Percentiles rank a stretch among this genome's conserved stretches.
Evolutionary conservation across 1,140 invertebrate species (phyloP).

Genomic region (Eriocheir sinensis): DNA sequence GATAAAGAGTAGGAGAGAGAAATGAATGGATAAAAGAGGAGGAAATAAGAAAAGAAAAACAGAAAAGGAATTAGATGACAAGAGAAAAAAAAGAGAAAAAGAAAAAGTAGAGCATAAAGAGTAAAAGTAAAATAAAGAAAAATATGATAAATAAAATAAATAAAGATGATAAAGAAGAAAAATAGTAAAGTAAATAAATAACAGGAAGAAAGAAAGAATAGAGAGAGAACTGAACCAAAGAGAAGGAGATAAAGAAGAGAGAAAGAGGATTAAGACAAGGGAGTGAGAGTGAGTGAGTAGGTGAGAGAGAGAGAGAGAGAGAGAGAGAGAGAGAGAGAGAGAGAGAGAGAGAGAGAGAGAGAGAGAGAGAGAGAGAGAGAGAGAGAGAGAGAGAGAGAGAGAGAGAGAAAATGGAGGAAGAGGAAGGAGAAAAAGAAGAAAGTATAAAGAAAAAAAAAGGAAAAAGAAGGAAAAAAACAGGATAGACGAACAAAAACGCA

Average conservation of each 20-base stretch:
- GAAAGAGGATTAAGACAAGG: not conserved
- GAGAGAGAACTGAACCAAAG: too few relatives aligned
- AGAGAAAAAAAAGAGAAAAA: not conserved
- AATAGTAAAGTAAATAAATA: not conserved
- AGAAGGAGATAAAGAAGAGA: too few relatives aligned
- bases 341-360: not conserved
- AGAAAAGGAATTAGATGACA: not conserved
- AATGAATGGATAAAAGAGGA: too few relatives aligned
- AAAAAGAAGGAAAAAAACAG: not conserved
- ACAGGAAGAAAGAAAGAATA: not conserved
- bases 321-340: constrained; percentile 11
- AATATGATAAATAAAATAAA: not conserved
- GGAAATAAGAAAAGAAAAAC: too few relatives aligned
- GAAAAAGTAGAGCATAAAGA: not conserved
- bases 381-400: not conserved
- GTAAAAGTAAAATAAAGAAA: not conserved
- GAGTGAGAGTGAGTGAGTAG: not conserved
- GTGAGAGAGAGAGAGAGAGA: not conserved
- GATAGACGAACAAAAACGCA: not conserved
- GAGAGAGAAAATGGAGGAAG: not conserved
- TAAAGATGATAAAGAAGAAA: too few relatives aligned
- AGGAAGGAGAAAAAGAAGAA: not conserved
- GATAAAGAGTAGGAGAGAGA: too few relatives aligned
- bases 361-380: not conserved
- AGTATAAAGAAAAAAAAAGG: not conserved